These are phyloP conservation scores for Sminthurides aquaticus DNA, from an alignment of 2,888 invertebrate genomes.

Conservation along the genomic window DNA sequence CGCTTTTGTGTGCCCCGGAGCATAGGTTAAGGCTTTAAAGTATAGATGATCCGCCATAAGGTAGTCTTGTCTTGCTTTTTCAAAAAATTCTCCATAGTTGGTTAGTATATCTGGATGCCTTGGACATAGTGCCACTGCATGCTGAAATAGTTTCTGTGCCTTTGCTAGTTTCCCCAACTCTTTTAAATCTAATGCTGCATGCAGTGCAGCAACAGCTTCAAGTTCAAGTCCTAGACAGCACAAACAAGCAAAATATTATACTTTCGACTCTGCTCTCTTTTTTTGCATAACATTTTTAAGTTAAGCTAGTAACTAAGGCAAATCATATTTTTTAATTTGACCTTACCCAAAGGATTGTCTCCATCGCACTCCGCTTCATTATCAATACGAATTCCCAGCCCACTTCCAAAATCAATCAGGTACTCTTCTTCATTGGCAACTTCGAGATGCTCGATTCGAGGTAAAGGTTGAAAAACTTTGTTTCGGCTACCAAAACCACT, in stretches of 20 bases:
- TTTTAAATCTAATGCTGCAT: conserved; percentile 78
- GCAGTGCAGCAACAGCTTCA: conserved; percentile 77
- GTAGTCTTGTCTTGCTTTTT: conserved; percentile 68
- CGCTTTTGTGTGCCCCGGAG: conserved; percentile 74
- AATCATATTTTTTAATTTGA: conserved; percentile 9
- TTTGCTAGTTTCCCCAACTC: conserved; percentile 73
- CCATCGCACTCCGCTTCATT: conserved; percentile 39
- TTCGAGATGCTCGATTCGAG: conserved; percentile 32
- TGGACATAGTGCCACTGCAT: conserved; percentile 84
- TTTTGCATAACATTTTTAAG: no score
- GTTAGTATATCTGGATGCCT: conserved; percentile 85
- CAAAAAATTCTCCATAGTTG: conserved; percentile 86
- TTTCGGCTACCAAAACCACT: conserved; percentile 14
- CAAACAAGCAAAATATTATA: conserved; percentile 1
- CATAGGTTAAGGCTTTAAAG: conserved; percentile 67
- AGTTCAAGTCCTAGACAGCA: conserved; percentile 49
- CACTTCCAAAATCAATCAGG: conserved; percentile 14
- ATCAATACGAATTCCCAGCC: conserved; percentile 13
- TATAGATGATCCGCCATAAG: conserved; percentile 88
- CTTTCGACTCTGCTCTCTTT: no score
- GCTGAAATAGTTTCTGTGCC: conserved; percentile 77
- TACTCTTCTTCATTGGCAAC: conserved; percentile 24
- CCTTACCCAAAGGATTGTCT: conserved; percentile 38
- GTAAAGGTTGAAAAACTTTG: conserved; percentile 37
- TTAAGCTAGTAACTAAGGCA: no score